A percentile compares a stretch with the other conserved stretches of the same genome.
These are phyloP conservation scores for Parnassius mnemosyne DNA, from an alignment of 2,888 invertebrate species.

Conservation along the genomic window DNA sequence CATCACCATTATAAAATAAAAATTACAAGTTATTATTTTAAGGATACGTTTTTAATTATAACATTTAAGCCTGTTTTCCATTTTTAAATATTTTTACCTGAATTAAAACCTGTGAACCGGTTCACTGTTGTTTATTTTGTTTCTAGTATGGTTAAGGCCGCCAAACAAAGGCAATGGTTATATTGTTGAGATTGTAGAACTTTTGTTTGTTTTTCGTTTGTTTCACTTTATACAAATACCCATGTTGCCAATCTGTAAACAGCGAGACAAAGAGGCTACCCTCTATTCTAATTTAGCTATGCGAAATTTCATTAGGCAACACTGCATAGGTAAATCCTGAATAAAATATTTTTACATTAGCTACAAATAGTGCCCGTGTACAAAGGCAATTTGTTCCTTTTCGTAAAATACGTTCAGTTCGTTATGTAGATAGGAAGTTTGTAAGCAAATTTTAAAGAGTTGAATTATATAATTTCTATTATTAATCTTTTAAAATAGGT, in stretches of 20 bases:
- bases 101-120: too few relatives aligned
- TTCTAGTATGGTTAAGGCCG: neutral
- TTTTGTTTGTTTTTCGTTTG: neutral
- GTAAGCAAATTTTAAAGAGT: too few relatives aligned
- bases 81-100: too few relatives aligned
- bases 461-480: too few relatives aligned
- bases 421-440: too few relatives aligned
- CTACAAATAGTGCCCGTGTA: neutral
- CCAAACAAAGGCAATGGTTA: neutral
- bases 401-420: neutral
- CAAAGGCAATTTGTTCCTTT: neutral
- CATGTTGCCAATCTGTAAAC: neutral
- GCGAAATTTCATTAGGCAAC: constrained; percentile 4
- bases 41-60: too few relatives aligned
- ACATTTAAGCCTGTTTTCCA: too few relatives aligned
- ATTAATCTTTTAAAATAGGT: too few relatives aligned
- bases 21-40: too few relatives aligned
- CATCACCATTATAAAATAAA: too few relatives aligned
- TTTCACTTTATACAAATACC: neutral
- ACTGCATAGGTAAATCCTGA: neutral
- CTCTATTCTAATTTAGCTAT: neutral
- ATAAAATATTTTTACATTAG: constrained; percentile 6
- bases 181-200: neutral
- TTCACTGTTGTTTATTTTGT: neutral
- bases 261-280: neutral